Percentiles rank a stretch among this genome's conserved stretches.
Conservation (phyloP, 2,113 vertebrate genomes). For the Melanostigma gelatinosum region DNA sequence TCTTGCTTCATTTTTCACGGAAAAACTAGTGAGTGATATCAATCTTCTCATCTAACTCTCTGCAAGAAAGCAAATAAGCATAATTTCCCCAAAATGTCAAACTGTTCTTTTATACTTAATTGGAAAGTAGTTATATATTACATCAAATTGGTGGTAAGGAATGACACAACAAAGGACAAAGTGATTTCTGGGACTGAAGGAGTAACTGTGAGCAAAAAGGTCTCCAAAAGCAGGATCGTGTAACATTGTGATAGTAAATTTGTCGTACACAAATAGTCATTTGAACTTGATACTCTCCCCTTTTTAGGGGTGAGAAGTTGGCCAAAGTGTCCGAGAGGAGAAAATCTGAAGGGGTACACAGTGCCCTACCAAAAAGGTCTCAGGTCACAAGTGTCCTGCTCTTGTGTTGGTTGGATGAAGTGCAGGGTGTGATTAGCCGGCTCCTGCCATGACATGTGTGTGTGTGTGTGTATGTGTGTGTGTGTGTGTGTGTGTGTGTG, state of each 20-base stretch:
- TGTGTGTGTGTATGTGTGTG: conserved; percentile 21
- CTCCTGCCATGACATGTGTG: conserved; percentile 28
- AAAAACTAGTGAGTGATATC: background rate
- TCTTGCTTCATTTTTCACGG: background rate
- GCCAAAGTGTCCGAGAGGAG: conserved; percentile 16
- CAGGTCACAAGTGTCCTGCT: conserved; percentile 45
- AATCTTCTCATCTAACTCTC: background rate
- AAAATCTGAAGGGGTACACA: conserved; percentile 15
- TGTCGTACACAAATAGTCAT: conserved; percentile 38
- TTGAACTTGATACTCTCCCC: conserved; percentile 32
- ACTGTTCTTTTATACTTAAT: background rate
- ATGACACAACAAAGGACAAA: background rate
- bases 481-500: too few relatives aligned
- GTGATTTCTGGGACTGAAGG: conserved; percentile 7
- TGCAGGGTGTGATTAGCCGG: conserved; percentile 46
- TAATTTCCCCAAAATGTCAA: background rate
- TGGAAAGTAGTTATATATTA: background rate
- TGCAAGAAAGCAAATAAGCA: background rate
- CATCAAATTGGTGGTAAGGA: background rate
- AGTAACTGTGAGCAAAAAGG: conserved; percentile 1
- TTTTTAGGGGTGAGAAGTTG: conserved; percentile 19
- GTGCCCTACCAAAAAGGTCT: conserved; percentile 33
- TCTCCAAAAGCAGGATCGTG: conserved; percentile 28
- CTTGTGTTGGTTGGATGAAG: conserved; percentile 32
- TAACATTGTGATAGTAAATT: conserved; percentile 35